Evolutionary conservation across 2,113 vertebrate genomes (phyloP).

Genomic region (Hypocryptadius cinnamomeus): DNA sequence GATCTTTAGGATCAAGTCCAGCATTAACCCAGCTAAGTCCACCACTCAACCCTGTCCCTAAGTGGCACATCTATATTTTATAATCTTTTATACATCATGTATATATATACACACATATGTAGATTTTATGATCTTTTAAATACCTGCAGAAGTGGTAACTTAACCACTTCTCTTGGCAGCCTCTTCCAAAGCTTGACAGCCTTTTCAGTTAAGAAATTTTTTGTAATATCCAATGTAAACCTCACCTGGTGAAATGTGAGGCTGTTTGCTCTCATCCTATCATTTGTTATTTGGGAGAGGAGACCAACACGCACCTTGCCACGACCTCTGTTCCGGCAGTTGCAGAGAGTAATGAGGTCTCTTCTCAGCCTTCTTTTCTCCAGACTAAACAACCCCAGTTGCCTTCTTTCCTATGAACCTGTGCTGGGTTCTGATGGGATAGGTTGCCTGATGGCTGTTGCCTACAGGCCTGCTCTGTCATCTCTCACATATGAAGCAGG

Average conservation of each 20-base stretch:
- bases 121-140: not conserved
- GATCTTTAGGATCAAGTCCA: not conserved
- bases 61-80: not conserved
- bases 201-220: not conserved
- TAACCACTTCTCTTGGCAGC: not conserved
- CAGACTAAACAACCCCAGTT: not conserved
- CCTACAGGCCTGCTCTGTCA: not conserved
- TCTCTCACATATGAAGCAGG: not conserved
- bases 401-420: not conserved
- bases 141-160: not conserved
- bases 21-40: not conserved
- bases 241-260: not conserved
- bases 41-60: not conserved
- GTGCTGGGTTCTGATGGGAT: not conserved
- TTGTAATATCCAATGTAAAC: not conserved
- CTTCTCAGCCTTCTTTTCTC: not conserved
- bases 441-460: not conserved
- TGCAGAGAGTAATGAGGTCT: not conserved
- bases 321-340: not conserved
- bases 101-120: no score
- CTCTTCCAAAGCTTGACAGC: not conserved
- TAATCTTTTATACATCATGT: not conserved
- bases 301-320: not conserved
- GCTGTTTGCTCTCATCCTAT: not conserved
- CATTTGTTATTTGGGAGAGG: not conserved